Evolutionary conservation across 2,888 invertebrate genomes (phyloP), one percentile per base, ranked within the genome.

Genomic region (Lypha dubia): DNA sequence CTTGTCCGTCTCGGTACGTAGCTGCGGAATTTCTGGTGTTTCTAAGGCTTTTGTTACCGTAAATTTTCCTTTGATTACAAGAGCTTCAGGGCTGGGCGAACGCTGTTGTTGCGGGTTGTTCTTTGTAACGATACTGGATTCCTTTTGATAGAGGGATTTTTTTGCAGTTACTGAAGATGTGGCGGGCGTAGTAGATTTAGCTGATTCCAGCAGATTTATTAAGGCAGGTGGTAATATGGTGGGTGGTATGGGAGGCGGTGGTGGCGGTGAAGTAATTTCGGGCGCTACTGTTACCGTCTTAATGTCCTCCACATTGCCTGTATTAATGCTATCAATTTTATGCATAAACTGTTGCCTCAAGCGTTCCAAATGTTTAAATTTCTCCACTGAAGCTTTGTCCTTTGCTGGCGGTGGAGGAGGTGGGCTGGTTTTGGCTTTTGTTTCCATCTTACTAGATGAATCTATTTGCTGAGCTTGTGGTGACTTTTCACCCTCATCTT

Each of bases 401-500:
- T 89, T 88, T 0, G 88, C 88, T 3, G 91, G 89, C 0, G 91
- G 89, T 2, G 91, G 91, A 0, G 90, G 88, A 3, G 90, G 91
- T 3, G 90, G 91, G 3, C 75, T 71, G 5, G 79, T 75, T 20
- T 32, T 60, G 1, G 60, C 6, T 24, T 82, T 70, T 28, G 70
- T 46, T 15, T 88, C 87, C 13, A 86, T 83, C 17, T 86, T 85
- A 7, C 67, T 80, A n/a, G 85, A 51, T 2, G 44, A 15, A 68
- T 79, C 60, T 38, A 41, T 49, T 13, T 49, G 68, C 9, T 87
- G 86, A 1, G 87, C 84, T 35, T 89, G 87, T 6, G 89, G 88
- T 3, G 90, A 88, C 63, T 90, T 91, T 4, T 91, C 91, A 9
- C 87, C 88, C 86, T 96, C 96, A 73, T 96, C 96, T 90, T 97